Evolutionary conservation across 1,140 invertebrate species (phyloP).

Genomic region (Papilio machaon): DNA sequence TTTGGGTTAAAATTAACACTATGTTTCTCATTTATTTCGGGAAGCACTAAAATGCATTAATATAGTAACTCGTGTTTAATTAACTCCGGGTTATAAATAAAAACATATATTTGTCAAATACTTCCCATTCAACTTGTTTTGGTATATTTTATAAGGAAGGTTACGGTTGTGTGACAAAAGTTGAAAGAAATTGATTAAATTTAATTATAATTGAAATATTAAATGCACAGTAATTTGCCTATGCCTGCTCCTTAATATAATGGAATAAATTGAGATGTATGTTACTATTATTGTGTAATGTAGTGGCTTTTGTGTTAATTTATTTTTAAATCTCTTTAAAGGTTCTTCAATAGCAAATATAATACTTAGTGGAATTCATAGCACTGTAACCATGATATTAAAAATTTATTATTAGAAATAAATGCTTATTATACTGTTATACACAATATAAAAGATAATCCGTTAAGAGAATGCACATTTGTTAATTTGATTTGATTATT

Average conservation of each 20-base stretch:
- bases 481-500: background rate
- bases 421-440: background rate
- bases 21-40: slow-evolving; percentile 33
- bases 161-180: background rate
- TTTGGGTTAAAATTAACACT: slow-evolving; percentile 32
- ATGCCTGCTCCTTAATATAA: background rate
- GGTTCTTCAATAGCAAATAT: background rate
- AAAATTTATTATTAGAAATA: background rate
- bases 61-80: slow-evolving; percentile 22
- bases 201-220: background rate
- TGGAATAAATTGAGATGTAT: too few relatives aligned
- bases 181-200: background rate
- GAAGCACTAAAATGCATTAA: slow-evolving; percentile 27
- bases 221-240: background rate
- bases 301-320: background rate
- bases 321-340: background rate
- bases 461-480: background rate
- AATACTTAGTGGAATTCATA: background rate
- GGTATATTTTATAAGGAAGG: background rate
- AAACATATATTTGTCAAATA: slow-evolving; percentile 18
- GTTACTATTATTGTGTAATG: background rate
- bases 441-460: background rate
- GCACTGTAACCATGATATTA: background rate
- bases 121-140: background rate
- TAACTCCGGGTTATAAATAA: background rate